These are phyloP conservation scores for Tetranychus piercei DNA, from an alignment of 2,888 invertebrate genomes.

Conservation along the genomic window DNA sequence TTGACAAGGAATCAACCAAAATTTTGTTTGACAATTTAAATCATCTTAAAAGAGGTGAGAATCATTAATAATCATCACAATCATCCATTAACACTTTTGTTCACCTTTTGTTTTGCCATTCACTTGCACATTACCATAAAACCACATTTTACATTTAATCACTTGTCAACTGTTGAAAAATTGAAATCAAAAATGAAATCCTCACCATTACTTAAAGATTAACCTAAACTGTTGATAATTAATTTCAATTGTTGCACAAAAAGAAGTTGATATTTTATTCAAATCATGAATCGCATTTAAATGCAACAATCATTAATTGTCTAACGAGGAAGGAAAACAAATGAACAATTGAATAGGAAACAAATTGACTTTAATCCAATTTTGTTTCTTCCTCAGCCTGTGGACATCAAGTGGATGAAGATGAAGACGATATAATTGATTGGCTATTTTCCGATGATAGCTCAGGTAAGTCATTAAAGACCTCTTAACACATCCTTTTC, in stretches of 20 bases:
- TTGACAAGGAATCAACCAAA: not conserved
- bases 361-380: too few species aligned
- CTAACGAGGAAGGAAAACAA: too few species aligned
- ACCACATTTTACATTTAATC: not conserved
- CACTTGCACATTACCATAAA: not conserved
- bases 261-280: not conserved
- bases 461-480: not conserved
- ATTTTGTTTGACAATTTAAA: conserved; percentile 10
- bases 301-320: not conserved
- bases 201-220: too few species aligned
- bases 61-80: not conserved
- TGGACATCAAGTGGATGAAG: not conserved
- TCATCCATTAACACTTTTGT: not conserved
- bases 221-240: too few species aligned
- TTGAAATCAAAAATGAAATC: too few species aligned
- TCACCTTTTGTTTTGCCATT: not conserved
- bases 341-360: too few species aligned
- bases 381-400: not conserved
- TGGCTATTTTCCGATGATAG: not conserved
- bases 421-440: conserved; percentile 5
- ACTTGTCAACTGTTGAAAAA: not conserved
- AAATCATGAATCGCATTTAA: not conserved
- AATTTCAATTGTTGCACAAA: too few species aligned
- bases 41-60: conserved; percentile 10
- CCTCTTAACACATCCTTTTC: too few species aligned